Evolutionary conservation across 2,113 vertebrate species (phyloP), one percentile per base, ranked within the genome.

Genomic region (Entelurus aequoreus): DNA sequence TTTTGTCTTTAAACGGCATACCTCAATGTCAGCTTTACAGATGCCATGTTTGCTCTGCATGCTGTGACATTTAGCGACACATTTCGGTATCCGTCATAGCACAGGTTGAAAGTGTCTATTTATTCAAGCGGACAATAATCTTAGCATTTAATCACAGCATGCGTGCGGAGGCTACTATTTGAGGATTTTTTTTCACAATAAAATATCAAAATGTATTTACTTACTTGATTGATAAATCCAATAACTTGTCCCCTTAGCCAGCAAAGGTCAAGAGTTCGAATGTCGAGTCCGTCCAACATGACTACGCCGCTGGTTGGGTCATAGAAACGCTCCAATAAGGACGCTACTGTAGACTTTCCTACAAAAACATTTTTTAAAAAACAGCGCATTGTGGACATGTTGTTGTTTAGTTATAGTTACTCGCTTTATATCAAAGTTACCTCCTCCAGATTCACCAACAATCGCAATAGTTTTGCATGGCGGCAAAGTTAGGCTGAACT

Each of bases 391-490:
- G 47, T 1, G 6, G 12, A 35, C 19, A 62, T 5, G 13, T 8
- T 50, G 19, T 71, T 51, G 16, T 35, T 15, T 37, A 9, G 10
- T 62, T 28, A 28, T 28, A 28, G 28, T 58, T 46, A 38, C 14
- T 66, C 8, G 12, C 38, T 28, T 42, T 35, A 48, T 1, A 35
- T 19, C 48, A 12, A 50, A 0, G 35, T 87, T 80, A 99, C 96
- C 96, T 94, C 93, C 95, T 28, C 96, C 96, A 0, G 96, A 98
- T 48, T 94, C 92, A 52, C 96, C 96, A 59, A 99, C 96, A 0
- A 99, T 92, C 62, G 96, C 96, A 12, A 99, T 91, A 0, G 93
- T 95, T 87, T 93, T 93, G 77, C 85, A 79, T 0, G 94, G 91
- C 0, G 93, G 93, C 36, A 98, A 83, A 0, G 84, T 90, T 62